Evolutionary conservation across 2,113 vertebrate species (phyloP).

Genomic region (Epinephelus lanceolatus): DNA sequence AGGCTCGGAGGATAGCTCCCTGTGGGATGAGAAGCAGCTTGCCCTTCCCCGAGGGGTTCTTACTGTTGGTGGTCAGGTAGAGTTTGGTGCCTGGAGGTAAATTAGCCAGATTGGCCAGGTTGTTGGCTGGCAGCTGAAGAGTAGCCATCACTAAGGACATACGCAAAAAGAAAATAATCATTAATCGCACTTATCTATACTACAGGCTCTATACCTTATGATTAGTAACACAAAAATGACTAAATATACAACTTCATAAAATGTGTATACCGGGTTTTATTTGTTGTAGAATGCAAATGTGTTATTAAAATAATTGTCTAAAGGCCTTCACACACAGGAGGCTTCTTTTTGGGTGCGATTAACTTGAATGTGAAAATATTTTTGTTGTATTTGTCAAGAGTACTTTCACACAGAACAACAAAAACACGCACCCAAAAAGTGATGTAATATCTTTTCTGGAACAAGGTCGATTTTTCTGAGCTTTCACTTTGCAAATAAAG

Average conservation of each 20-base stretch:
- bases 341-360: no score
- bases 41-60: conserved; percentile 97
- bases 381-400: no score
- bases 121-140: conserved; percentile 96
- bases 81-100: conserved; percentile 98
- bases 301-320: neutral
- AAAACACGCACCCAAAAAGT: no score
- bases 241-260: neutral
- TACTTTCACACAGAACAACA: no score
- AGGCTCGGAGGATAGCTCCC: conserved; percentile 95
- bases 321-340: no score
- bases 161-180: conserved; percentile 20
- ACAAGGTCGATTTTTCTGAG: no score
- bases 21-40: conserved; percentile 98
- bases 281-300: neutral
- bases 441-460: no score
- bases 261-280: no score
- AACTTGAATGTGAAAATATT: no score
- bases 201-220: neutral
- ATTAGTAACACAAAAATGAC: neutral
- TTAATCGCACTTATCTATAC: neutral
- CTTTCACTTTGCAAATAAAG: no score
- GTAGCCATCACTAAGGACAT: conserved; percentile 94
- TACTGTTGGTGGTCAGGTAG: conserved; percentile 98
- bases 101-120: conserved; percentile 96